Evolutionary conservation across 2,797 vertebrate genomes (phyloP).

Genomic region (Synanceia verrucosa): DNA sequence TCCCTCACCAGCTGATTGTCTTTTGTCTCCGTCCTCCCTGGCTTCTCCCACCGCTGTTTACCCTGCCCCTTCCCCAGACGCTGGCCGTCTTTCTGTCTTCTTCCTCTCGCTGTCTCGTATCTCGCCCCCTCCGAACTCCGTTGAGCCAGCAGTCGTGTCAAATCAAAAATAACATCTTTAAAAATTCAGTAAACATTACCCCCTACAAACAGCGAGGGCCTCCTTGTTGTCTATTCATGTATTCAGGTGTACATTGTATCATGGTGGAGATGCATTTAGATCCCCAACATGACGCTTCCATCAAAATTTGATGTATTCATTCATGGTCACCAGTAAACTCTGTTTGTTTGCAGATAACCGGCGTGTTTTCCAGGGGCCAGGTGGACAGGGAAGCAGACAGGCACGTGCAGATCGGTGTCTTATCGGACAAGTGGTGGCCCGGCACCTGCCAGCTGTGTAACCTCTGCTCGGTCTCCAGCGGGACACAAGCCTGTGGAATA

Average conservation of each 20-base stretch:
- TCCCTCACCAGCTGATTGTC: conserved; percentile 57
- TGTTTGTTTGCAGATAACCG: conserved; percentile 83
- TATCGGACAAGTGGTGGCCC: conserved; percentile 55
- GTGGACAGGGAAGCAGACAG: conserved; percentile 37
- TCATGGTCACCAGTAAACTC: conserved; percentile 70
- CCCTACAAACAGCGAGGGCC: conserved; percentile 73
- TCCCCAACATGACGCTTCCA: conserved; percentile 68
- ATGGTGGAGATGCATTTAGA: conserved; percentile 65
- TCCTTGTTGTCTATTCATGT: conserved; percentile 83
- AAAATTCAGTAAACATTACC: conserved; percentile 82
- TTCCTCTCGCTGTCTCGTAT: conserved; percentile 35
- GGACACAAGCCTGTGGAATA: neutral
- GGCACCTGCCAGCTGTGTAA: conserved; percentile 56
- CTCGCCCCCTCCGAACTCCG: conserved; percentile 29
- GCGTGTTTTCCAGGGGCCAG: conserved; percentile 66
- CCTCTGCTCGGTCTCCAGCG: conserved; percentile 50
- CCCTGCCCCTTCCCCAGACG: conserved; percentile 47
- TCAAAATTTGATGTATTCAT: conserved; percentile 84
- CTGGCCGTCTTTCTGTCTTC: conserved; percentile 29
- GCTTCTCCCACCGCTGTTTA: conserved; percentile 52
- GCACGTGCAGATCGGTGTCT: conserved; percentile 70
- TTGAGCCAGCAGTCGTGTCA: conserved; percentile 71
- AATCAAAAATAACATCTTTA: conserved; percentile 81
- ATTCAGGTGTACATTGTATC: conserved; percentile 83
- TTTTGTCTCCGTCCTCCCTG: conserved; percentile 44